These are phyloP conservation scores for Grammomys dolichurus DNA, from an alignment of 2,113 vertebrate genomes.

Conservation along the genomic window DNA sequence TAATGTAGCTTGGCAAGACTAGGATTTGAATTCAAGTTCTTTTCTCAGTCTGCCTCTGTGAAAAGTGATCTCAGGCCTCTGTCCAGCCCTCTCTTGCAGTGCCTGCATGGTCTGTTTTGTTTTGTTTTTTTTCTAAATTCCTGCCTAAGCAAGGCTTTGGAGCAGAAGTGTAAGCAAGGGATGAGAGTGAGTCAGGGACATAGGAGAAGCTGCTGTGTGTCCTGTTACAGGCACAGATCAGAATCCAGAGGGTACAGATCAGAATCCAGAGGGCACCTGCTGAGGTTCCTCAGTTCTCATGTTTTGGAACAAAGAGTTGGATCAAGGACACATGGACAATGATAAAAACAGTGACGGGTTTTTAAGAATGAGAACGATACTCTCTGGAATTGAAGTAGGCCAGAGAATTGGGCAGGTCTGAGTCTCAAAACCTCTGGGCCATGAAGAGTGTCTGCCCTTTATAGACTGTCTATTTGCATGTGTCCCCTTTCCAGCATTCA, in stretches of 20 bases:
- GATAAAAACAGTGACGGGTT: neutral
- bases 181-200: neutral
- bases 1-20: neutral
- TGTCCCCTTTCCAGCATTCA: neutral
- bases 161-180: neutral
- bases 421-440: neutral
- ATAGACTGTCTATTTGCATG: neutral
- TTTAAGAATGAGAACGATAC: neutral
- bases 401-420: neutral
- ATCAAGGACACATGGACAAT: neutral
- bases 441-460: neutral
- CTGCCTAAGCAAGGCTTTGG: neutral
- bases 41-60: neutral
- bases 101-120: neutral
- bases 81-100: neutral
- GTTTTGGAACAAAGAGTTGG: neutral
- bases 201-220: no score
- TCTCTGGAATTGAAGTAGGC: neutral
- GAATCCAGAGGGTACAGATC: neutral
- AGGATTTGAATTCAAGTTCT: neutral
- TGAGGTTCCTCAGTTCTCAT: neutral
- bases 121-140: conserved; percentile 3
- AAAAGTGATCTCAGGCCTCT: neutral
- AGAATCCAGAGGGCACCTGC: neutral
- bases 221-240: neutral